Evolutionary conservation across 2,113 vertebrate genomes (phyloP), one percentile per base, ranked within the genome.

Genomic region (Regulus satrapa): DNA sequence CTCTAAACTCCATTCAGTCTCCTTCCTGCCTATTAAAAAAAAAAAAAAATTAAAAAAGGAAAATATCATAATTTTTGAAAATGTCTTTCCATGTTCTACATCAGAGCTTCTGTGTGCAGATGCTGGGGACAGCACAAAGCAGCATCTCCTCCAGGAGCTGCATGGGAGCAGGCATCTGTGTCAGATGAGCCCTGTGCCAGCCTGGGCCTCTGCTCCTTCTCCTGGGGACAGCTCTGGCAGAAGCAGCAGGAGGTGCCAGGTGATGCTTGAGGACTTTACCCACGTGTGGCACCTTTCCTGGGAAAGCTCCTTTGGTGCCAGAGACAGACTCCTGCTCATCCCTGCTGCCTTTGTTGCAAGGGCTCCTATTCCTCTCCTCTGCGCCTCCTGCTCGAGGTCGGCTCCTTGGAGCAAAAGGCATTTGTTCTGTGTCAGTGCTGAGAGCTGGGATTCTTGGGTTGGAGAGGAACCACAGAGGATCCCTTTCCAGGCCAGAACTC

Each of bases 51-150:
- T n/a, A n/a, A 66, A 63, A 51, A 6, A 34, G 2, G 14, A 20
- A 75, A 85, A 66, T 31, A 7, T 29, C 41, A 74, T 26, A 71
- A 28, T 23, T 87, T 67, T 59, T 34, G 38, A 43, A 82, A 86
- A 74, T 19, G 3, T 4, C 12, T 64, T 45, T 5, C 0, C 0
- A 0, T 58, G 9, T 51, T 85, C 11, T 71, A 7, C 21, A 18
- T 73, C 23, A 43, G 32, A 64, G 34, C 38, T 49, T 55, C 45
- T 29, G 1, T 20, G 48, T 56, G 52, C 45, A 71, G 78, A 6
- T 48, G 40, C 24, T 43, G 52, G 23, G 41, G 36, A 15, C 51
- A 74, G 69, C 13, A 8, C 17, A 31, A 10, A 31, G 0, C 19
- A 24, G n/a, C 34, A 61, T 45, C 54, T 85, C 17, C 66, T 62